A percentile compares a stretch with the other conserved stretches of the same genome.
Evolutionary conservation across 2,797 vertebrate genomes (phyloP).

Genomic region (Thalassophryne amazonica): DNA sequence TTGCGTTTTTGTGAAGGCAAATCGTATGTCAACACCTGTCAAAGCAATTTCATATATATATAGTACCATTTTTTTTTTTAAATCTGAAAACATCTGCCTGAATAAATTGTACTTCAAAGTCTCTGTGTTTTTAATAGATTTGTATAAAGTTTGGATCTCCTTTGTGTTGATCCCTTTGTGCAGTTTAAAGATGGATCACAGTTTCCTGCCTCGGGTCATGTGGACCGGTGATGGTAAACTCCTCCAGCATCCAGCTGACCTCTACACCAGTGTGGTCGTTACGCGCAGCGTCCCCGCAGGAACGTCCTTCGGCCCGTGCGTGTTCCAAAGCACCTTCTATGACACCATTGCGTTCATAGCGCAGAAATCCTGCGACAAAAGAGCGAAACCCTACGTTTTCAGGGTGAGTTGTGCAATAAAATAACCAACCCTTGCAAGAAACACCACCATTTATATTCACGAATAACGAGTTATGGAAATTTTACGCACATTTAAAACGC

Average conservation of each 20-base stretch:
- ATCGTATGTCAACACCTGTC: too few relatives aligned
- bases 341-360: slow-evolving; percentile 90
- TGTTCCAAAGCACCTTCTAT: slow-evolving; percentile 84
- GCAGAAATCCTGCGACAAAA: slow-evolving; percentile 83
- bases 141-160: too few relatives aligned
- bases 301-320: slow-evolving; percentile 84
- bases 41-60: too few relatives aligned
- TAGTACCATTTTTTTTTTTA: too few relatives aligned
- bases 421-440: not conserved
- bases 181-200: slow-evolving; percentile 81
- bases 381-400: slow-evolving; percentile 81
- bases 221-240: slow-evolving; percentile 83
- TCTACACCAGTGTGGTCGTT: slow-evolving; percentile 83
- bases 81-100: too few relatives aligned
- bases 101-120: too few relatives aligned
- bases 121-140: too few relatives aligned
- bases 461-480: too few relatives aligned
- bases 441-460: not conserved
- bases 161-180: not conserved
- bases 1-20: not conserved
- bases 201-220: slow-evolving; percentile 76
- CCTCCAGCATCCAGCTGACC: slow-evolving; percentile 81
- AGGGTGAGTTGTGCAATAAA: slow-evolving; percentile 71
- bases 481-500: too few relatives aligned
- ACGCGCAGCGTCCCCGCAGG: slow-evolving; percentile 85